These are phyloP conservation scores for Lampris incognitus DNA, from an alignment of 2,113 vertebrate genomes.

Conservation along the genomic window DNA sequence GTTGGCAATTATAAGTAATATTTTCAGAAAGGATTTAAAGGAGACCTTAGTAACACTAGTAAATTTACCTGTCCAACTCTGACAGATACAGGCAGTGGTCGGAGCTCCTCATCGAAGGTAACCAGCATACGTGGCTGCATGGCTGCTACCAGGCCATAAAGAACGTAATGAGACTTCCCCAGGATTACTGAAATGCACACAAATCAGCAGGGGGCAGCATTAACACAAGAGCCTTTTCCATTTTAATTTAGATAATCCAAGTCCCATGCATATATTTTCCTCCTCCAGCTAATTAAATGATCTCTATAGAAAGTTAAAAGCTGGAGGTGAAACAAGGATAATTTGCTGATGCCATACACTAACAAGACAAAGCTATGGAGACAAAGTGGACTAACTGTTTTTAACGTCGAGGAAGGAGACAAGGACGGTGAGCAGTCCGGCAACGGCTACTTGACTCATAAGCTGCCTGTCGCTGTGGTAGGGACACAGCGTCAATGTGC, in stretches of 20 bases:
- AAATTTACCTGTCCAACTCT: slow-evolving; percentile 94
- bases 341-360: too few relatives aligned
- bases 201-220: slow-evolving; percentile 32
- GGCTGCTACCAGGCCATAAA: slow-evolving; percentile 96
- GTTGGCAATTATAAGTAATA: too few relatives aligned
- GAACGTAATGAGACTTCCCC: slow-evolving; percentile 96
- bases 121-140: slow-evolving; percentile 99
- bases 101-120: slow-evolving; percentile 95
- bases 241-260: too few relatives aligned
- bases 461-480: slow-evolving; percentile 99
- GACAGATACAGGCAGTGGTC: slow-evolving; percentile 94
- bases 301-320: too few relatives aligned
- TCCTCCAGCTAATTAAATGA: too few relatives aligned
- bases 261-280: too few relatives aligned
- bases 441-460: slow-evolving; percentile 98
- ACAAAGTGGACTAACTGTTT: slow-evolving; percentile 89
- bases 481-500: slow-evolving; percentile 96
- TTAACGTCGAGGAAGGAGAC: slow-evolving; percentile 98
- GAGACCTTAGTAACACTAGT: not conserved
- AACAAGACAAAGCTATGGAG: not conserved
- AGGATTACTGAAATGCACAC: slow-evolving; percentile 87
- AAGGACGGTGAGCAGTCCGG: slow-evolving; percentile 93
- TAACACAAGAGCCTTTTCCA: not conserved
- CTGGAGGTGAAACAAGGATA: too few relatives aligned
- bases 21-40: too few relatives aligned